Conservation (phyloP, 2,797 vertebrate genomes). For the Gambelia wislizenii region DNA sequence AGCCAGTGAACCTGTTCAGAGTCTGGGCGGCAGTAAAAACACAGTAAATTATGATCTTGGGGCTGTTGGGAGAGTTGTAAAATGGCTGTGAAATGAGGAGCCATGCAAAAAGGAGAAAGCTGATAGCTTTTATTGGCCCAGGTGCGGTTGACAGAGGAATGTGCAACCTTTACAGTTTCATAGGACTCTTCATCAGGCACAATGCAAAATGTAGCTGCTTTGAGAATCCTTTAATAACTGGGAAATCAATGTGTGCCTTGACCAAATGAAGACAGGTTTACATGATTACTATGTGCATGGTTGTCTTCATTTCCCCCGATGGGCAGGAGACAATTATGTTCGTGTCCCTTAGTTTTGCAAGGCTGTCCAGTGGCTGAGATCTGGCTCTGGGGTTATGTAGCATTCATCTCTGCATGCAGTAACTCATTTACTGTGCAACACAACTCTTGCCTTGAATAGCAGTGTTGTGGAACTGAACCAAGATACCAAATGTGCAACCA, state of each 20-base stretch:
- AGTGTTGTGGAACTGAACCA: too few species aligned
- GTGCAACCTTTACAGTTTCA: neutral
- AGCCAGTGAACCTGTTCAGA: slow-evolving; percentile 65
- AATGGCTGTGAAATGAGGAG: slow-evolving; percentile 28
- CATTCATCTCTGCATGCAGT: too few species aligned
- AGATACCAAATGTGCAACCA: too few species aligned
- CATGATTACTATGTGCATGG: neutral
- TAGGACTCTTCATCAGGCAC: neutral
- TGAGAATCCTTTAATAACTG: too few species aligned
- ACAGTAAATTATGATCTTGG: slow-evolving; percentile 1
- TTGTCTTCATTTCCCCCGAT: neutral
- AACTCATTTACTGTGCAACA: too few species aligned
- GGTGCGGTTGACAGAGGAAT: neutral
- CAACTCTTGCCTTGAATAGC: too few species aligned
- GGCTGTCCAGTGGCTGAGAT: neutral
- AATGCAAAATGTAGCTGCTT: neutral
- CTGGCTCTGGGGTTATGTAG: neutral
- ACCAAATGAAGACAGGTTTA: neutral
- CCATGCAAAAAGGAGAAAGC: neutral
- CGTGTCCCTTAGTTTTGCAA: neutral
- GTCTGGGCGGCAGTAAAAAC: slow-evolving; percentile 37
- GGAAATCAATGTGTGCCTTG: neutral
- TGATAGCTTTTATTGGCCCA: slow-evolving; percentile 13
- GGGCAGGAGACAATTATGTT: neutral
- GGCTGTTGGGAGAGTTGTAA: slow-evolving; percentile 34